Percentiles rank a stretch among this genome's conserved stretches.
phyloP scores from a whole-genome alignment of 1,140 invertebrate genomes.

The Penaeus vannamei region DNA sequence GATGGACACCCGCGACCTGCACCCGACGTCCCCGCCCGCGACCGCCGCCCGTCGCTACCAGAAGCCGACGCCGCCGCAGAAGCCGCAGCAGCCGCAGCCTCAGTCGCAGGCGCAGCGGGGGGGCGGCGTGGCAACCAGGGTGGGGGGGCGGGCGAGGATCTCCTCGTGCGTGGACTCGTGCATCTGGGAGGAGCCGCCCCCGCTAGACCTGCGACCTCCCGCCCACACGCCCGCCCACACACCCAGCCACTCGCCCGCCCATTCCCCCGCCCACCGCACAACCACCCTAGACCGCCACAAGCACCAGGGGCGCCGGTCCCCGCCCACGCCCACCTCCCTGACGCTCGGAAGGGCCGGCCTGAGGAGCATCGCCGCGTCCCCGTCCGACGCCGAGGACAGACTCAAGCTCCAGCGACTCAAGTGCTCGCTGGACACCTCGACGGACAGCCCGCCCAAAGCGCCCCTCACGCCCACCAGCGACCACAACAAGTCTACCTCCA shows the following conservation, averaged over 20 bases:
- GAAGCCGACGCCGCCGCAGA: constrained; percentile 31
- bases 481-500: too few species aligned
- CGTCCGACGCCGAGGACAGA: background rate
- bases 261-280: constrained; percentile 26
- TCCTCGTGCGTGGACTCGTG: constrained; percentile 57
- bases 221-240: constrained; percentile 11
- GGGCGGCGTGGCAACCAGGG: background rate
- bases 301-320: constrained; percentile 23
- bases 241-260: background rate
- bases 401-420: too few species aligned
- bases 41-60: constrained; percentile 42
- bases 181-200: constrained; percentile 54
- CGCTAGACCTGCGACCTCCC: background rate
- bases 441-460: too few species aligned
- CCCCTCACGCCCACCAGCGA: too few species aligned
- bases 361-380: constrained; percentile 14
- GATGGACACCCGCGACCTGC: constrained; percentile 59
- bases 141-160: constrained; percentile 23
- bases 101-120: background rate
- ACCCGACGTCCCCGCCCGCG: constrained; percentile 2
- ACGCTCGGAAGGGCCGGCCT: background rate
- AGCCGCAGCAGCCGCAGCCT: constrained; percentile 3
- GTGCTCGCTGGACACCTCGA: too few species aligned
- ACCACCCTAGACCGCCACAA: constrained; percentile 46
- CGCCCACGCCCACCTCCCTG: constrained; percentile 2